Base-by-base conservation (phyloP, 2,888 invertebrate species). In the Drosophila villosipedis region DNA sequence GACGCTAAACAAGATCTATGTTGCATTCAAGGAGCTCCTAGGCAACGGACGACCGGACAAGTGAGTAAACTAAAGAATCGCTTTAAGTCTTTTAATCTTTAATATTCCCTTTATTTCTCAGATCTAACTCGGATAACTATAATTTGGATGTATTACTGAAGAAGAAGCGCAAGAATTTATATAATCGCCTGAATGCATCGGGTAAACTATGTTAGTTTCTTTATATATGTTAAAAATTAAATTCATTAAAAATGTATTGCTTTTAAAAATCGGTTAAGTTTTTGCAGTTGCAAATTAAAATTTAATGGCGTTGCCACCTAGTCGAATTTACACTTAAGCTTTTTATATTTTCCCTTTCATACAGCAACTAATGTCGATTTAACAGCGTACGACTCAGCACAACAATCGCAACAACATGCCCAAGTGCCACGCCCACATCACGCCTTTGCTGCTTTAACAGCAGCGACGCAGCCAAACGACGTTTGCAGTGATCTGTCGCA, bases 1-100 rank as follows among this genome's bases (percentile, higher is more conserved):
- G 88, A 93, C 93, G 83, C 79, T 93, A 89, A 93, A 93, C 84
- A 93, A 93, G 84, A 93, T 93, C 31, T 93, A 92, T 79, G 91
- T 93, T 72, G 91, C 92, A 60, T 93, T 93, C 73, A 93, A 93
- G 80, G 93, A 93, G 72, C 73, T 93, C 41, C 78, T 93, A 49
- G 92, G 93, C 73, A 84, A 92, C 59, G 92, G 91, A 78, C 84
- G 93, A 70, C 83, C 92, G 54, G 93, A 93, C 61, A 93, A 93
- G 93, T 93, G 72, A 91, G 90, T 78, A 49, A 53, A 58, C 2
- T 9, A 2, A 25, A 6, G 7, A 14, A n/a, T 28, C 5, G n/a
- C 14, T 57, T 25, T n/a, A 5, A 16, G 4, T 31, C 25, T 3
- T 5, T 9, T 7, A 19, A 28, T 16, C 3, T 25, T 10, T 3